Percentiles rank a stretch among this genome's conserved stretches.
Conservation (phyloP, 2,888 invertebrate species). For the Clepsis dumicolana region DNA sequence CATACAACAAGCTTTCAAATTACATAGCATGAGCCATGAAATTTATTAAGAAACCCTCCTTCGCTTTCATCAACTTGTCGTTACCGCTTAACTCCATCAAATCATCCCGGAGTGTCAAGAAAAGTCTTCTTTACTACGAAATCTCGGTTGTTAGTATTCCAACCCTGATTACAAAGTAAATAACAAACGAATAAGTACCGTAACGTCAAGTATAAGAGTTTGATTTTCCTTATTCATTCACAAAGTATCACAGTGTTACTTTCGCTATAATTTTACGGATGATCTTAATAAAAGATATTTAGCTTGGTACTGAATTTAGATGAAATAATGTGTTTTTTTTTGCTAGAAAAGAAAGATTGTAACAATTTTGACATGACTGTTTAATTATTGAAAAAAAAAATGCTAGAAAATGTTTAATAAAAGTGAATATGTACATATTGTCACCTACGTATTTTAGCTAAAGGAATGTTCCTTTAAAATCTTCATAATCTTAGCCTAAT, state of each 20-base stretch:
- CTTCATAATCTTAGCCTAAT: too few relatives aligned
- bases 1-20: neutral
- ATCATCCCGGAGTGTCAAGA: conserved; percentile 7
- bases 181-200: neutral
- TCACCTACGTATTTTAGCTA: neutral
- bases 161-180: conserved; percentile 5
- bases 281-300: conserved; percentile 11
- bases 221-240: neutral
- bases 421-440: neutral
- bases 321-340: neutral
- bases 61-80: neutral
- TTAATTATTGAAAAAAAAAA: too few relatives aligned
- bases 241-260: neutral
- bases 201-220: neutral
- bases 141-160: conserved; percentile 9
- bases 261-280: conserved; percentile 7
- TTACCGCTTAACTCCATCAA: neutral
- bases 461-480: neutral
- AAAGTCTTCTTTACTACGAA: conserved; percentile 10
- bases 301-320: neutral
- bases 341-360: too few relatives aligned
- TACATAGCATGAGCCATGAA: neutral
- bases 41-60: neutral
- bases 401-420: neutral
- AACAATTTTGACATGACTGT: too few relatives aligned